Evolutionary conservation across 2,888 invertebrate species (phyloP), one percentile per base, ranked within the genome.

Genomic region (Cremastobaeus sp.): DNA sequence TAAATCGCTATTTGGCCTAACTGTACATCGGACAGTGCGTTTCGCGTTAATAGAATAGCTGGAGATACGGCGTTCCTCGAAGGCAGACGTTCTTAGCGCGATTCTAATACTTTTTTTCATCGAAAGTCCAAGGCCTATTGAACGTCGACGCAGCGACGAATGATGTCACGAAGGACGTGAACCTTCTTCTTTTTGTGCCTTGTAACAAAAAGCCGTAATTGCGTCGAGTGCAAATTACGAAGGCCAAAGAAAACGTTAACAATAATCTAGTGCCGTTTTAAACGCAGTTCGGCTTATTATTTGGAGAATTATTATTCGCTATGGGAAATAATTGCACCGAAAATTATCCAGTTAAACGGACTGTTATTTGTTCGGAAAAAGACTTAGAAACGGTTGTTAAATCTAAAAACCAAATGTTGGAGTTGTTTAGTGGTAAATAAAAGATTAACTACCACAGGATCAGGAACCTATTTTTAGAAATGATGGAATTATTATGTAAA

Each of bases 1-100:
- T 60, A 65, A 60, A 66, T 72, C 54, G 60, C 72, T 66, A 72
- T 60, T 72, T 65, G 48, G 9, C 54, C 72, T 72, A 65, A 72
- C 72, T 72, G 71, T 72, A 72, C 64, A 65, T 65, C 47, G 65
- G 71, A 64, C 71, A 71, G 64, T 64, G 57, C 48, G 57, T 57
- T 70, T 62, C 28, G 55, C 62, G 47, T 70, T 70, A 54, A 70
- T 64, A 70, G 55, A 70, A 55, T 70, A 62, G 43, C 50, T 35
- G 14, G 48, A 57, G 55, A 37, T 41, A 57, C 15, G 32, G 39
- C 35, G 57, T 55, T 50, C 57, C 15, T 41, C 37, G 43, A 64
- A 71, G 52, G 43, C 57, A 45, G 64, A 48, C 57, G 50, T 64
- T 57, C 30, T 54, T 62, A 48, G 9, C 55, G 41, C 34, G 34